Evolutionary conservation across 2,113 vertebrate species (phyloP).

Genomic region (Calyptomena viridis): DNA sequence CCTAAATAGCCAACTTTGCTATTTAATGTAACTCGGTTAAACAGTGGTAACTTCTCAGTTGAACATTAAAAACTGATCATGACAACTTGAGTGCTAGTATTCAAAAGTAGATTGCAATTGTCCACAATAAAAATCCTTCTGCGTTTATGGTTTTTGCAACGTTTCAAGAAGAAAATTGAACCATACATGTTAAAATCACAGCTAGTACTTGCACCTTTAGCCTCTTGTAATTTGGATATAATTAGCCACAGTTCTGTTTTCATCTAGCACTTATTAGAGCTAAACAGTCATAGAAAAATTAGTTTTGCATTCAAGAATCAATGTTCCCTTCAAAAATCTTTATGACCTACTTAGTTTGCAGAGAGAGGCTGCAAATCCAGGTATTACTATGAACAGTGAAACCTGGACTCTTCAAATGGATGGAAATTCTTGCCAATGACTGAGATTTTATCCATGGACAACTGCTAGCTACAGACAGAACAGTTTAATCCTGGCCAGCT

Average conservation of each 20-base stretch:
- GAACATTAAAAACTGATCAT: background rate
- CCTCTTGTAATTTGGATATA: background rate
- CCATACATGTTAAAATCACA: background rate
- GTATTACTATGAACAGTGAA: background rate
- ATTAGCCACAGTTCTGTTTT: background rate
- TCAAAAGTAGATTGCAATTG: background rate
- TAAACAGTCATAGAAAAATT: slow-evolving; percentile 12
- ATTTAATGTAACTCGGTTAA: background rate
- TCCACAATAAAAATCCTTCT: background rate
- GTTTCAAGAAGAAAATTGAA: background rate
- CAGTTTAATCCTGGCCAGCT: background rate
- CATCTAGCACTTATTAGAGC: background rate
- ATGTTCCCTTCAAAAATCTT: background rate
- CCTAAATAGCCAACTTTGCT: background rate
- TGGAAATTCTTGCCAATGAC: background rate
- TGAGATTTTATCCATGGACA: background rate
- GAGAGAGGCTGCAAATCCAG: background rate
- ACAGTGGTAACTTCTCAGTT: background rate
- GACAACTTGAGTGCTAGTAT: background rate
- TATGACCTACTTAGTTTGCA: background rate
- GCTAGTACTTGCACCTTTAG: background rate
- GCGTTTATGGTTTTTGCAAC: background rate
- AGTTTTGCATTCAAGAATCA: background rate
- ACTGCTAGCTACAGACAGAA: background rate
- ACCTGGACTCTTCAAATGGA: background rate